Percentiles rank a stretch among this genome's conserved stretches.
Conservation (phyloP, 1,140 invertebrate genomes). For the Varroa destructor region DNA sequence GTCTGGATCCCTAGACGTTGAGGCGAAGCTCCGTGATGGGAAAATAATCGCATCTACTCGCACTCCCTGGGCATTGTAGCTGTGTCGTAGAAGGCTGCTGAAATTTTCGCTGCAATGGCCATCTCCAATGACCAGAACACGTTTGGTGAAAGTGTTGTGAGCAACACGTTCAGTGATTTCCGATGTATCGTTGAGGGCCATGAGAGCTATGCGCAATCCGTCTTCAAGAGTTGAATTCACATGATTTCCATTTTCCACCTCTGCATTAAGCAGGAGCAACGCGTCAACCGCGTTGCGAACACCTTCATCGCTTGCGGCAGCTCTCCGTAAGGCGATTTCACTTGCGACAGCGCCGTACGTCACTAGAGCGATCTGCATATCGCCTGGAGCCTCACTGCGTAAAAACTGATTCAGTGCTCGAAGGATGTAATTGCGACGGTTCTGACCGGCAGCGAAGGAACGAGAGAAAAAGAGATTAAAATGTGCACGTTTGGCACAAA, state of each 20-base stretch:
- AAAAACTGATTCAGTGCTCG: slow-evolving; percentile 20
- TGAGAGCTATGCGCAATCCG: background rate
- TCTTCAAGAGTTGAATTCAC: slow-evolving; percentile 5
- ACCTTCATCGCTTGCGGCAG: background rate
- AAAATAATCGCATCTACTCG: slow-evolving; percentile 24
- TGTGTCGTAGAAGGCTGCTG: slow-evolving; percentile 3
- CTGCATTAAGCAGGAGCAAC: slow-evolving; percentile 3
- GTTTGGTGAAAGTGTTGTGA: slow-evolving; percentile 1
- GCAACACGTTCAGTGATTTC: slow-evolving; percentile 16
- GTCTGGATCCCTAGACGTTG: no score
- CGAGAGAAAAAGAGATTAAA: background rate
- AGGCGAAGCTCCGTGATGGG: background rate
- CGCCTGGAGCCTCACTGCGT: background rate
- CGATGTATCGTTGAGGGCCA: slow-evolving; percentile 25
- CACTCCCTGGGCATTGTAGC: slow-evolving; percentile 6
- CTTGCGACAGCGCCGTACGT: slow-evolving; percentile 11
- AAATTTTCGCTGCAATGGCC: slow-evolving; percentile 10
- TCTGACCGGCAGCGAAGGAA: background rate
- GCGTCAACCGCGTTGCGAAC: slow-evolving; percentile 4
- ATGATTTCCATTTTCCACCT: slow-evolving; percentile 4
- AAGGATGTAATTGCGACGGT: slow-evolving; percentile 27
- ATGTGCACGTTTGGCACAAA: slow-evolving; percentile 1
- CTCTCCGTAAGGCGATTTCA: slow-evolving; percentile 15
- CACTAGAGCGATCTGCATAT: slow-evolving; percentile 12
- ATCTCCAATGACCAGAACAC: slow-evolving; percentile 12